These are phyloP conservation scores for Spatulosminthurus flaviceps DNA, from an alignment of 2,888 invertebrate genomes.

Conservation along the genomic window DNA sequence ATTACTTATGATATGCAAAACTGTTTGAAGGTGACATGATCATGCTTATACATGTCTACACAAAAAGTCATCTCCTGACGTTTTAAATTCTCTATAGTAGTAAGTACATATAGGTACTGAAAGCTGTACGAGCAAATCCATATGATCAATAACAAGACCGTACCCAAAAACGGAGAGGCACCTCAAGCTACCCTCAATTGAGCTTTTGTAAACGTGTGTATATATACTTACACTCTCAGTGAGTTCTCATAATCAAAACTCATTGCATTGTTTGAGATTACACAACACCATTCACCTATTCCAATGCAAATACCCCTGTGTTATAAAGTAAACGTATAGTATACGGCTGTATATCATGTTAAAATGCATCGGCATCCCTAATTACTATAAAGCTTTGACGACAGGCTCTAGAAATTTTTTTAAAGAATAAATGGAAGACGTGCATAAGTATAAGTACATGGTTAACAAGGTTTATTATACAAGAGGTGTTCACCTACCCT, in stretches of 20 bases:
- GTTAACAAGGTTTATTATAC: background rate
- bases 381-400: background rate
- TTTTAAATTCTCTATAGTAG: background rate
- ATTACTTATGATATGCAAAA: background rate
- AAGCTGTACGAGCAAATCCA: background rate
- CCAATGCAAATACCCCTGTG: background rate
- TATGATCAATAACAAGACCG: background rate
- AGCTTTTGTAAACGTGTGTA: background rate
- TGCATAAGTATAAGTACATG: no score
- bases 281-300: background rate
- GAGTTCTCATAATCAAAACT: background rate
- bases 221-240: background rate
- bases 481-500: slow-evolving; percentile 12
- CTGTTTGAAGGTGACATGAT: background rate
- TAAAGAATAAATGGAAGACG: background rate
- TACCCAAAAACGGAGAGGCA: background rate
- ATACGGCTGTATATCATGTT: background rate
- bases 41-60: background rate
- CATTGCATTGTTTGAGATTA: background rate
- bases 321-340: background rate
- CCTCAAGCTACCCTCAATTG: slow-evolving; percentile 8
- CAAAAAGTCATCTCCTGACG: background rate
- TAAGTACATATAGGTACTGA: background rate
- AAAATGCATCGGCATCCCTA: background rate
- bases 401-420: background rate